Base-by-base conservation (phyloP, 1,140 invertebrate species). In the Andricus grossulariae region DNA sequence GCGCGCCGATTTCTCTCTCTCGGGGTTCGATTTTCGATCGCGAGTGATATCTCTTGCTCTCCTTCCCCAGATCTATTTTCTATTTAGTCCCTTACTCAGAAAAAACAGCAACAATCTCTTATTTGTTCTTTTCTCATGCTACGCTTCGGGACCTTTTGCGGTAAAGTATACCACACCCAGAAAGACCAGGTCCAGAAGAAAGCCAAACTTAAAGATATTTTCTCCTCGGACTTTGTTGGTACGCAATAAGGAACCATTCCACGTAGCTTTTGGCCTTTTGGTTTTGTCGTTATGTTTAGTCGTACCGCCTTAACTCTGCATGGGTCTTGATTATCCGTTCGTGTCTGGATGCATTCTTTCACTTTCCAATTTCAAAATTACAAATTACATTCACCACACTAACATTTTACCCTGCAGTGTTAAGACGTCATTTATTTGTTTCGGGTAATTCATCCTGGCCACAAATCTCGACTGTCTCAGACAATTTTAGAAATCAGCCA, bases 181-280 rank as follows among this genome's bases (percentile, higher is more conserved):
- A 94, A 94, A 91, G 94, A 94, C 91, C 93, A 93, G 87, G 92
- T 93, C 89, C 93, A 93, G 92, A 93, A 94, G 93, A 94, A 94
- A 93, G 93, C 93, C 88, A 94, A 94, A 93, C 93, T 95, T 92
- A 94, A 94, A 94, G 94, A 94, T 93, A 94, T 94, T 92, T 94
- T 95, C 93, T 93, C 94, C 87, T 94, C 93, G 90, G 94, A 95
- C 92, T 93, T 94, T 93, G 94, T 94, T 92, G 92, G 93, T 93
- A 92, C 88, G 91, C 89, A 91, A 87, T 50, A 79, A 83, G 55
- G 73, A 81, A 80, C 60, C 54, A 72, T 77, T 79, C 79, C 83
- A 80, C 32, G 82, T 84, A 87, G 80, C 76, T 82, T 78, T 78
- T 81, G 83, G 57, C 8, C 75, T 76, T 55, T 66, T 70, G 54